Evolutionary conservation across 2,113 vertebrate genomes (phyloP).

Genomic region (Dasyprocta punctata): DNA sequence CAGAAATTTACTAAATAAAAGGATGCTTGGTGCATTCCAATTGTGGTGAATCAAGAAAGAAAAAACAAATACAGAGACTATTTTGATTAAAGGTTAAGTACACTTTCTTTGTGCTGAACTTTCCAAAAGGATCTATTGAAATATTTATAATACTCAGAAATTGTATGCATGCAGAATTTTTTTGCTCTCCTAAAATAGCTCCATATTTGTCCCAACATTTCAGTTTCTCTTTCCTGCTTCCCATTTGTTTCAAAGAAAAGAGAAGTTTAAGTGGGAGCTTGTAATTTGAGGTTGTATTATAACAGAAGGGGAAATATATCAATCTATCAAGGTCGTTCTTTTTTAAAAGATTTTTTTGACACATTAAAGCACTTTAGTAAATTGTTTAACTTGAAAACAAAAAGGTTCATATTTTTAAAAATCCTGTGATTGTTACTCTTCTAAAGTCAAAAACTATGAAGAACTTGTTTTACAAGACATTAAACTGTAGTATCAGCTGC

Average conservation of each 20-base stretch:
- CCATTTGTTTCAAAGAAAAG: slow-evolving; percentile 81
- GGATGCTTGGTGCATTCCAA: not conserved
- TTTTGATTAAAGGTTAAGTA: slow-evolving; percentile 65
- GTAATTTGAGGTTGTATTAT: slow-evolving; percentile 58
- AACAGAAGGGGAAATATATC: slow-evolving; percentile 50
- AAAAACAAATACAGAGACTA: slow-evolving; percentile 45
- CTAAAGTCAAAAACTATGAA: slow-evolving; percentile 29
- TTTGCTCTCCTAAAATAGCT: slow-evolving; percentile 47
- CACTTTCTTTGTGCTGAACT: slow-evolving; percentile 56
- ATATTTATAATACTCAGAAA: slow-evolving; percentile 55
- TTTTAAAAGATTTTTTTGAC: not conserved
- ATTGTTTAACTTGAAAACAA: slow-evolving; percentile 52
- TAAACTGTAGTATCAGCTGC: not conserved
- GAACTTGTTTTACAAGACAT: not conserved
- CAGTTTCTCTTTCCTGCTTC: slow-evolving; percentile 82
- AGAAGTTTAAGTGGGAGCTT: slow-evolving; percentile 78
- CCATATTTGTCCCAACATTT: not conserved
- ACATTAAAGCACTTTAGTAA: slow-evolving; percentile 38
- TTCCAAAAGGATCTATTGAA: slow-evolving; percentile 47
- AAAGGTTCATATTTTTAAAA: slow-evolving; percentile 38
- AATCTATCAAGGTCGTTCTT: slow-evolving; percentile 25
- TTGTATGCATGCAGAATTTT: not conserved
- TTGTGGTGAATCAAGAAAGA: slow-evolving; percentile 37
- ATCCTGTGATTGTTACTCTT: not conserved
- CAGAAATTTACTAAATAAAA: slow-evolving; percentile 46